phyloP scores from a whole-genome alignment of 2,888 invertebrate genomes.

The Lithophane semibrunnea region DNA sequence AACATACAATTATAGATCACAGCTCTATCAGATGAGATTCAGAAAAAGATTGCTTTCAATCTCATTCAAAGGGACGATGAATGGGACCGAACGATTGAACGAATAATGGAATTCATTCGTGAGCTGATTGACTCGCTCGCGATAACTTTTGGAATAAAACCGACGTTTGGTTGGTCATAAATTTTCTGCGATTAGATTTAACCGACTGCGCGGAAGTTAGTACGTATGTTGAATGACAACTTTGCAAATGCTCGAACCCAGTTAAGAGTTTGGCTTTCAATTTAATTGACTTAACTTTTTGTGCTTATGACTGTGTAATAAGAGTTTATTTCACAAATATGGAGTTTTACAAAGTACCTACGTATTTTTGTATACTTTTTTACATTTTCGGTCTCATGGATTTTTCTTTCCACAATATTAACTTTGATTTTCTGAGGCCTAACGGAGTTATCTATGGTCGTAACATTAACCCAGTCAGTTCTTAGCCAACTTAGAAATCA shows the following conservation, averaged over 20 bases:
- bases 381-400: too few relatives aligned
- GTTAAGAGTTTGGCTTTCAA: slow-evolving; percentile 23
- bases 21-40: slow-evolving; percentile 56
- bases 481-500: too few relatives aligned
- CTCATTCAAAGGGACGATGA: slow-evolving; percentile 56
- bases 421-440: too few relatives aligned
- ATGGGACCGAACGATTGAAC: slow-evolving; percentile 59
- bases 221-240: slow-evolving; percentile 38
- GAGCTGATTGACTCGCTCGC: slow-evolving; percentile 60
- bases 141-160: slow-evolving; percentile 59
- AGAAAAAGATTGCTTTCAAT: slow-evolving; percentile 59
- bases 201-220: slow-evolving; percentile 29
- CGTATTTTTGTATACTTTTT: too few relatives aligned
- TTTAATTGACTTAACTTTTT: slow-evolving; percentile 31
- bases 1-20: slow-evolving; percentile 50
- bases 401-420: too few relatives aligned
- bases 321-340: slow-evolving; percentile 16
- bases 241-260: slow-evolving; percentile 28
- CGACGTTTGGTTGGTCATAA: slow-evolving; percentile 41
- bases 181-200: slow-evolving; percentile 54
- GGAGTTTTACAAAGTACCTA: too few relatives aligned
- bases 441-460: too few relatives aligned
- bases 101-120: slow-evolving; percentile 65
- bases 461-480: too few relatives aligned
- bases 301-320: not conserved